Evolutionary conservation across 2,888 invertebrate genomes (phyloP).

Genomic region (Parnassius mnemosyne): DNA sequence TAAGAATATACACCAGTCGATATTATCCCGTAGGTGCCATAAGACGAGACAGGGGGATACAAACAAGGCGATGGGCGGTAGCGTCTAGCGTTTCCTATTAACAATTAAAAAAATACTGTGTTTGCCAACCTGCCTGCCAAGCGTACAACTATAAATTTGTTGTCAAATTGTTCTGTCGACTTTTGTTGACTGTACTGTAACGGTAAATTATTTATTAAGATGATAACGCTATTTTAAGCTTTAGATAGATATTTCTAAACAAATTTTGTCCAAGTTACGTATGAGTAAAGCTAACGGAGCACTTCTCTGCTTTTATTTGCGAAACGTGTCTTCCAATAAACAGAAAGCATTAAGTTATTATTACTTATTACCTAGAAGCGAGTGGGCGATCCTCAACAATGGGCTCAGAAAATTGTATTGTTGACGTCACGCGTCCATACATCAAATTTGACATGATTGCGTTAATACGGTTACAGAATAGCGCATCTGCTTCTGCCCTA

Average conservation of each 20-base stretch:
- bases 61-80: no score
- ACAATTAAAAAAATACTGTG: no score
- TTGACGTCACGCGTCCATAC: slow-evolving; percentile 58
- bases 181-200: no score
- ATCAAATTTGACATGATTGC: slow-evolving; percentile 51
- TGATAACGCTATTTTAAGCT: no score
- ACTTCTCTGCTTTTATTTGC: slow-evolving; percentile 22
- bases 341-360: slow-evolving; percentile 27
- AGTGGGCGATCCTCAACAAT: slow-evolving; percentile 40
- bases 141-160: no score
- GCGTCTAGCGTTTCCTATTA: no score
- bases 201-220: no score
- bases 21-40: no score
- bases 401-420: slow-evolving; percentile 47
- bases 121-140: no score
- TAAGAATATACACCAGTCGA: no score
- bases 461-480: slow-evolving; percentile 36
- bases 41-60: no score
- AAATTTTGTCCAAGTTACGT: slow-evolving; percentile 14
- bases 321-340: slow-evolving; percentile 23
- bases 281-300: slow-evolving; percentile 10
- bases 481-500: slow-evolving; percentile 42
- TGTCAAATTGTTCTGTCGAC: no score
- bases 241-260: slow-evolving; percentile 23
- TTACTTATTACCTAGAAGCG: slow-evolving; percentile 33